phyloP scores from a whole-genome alignment of 1,140 invertebrate species.

The Trinorchestia longiramus region DNA sequence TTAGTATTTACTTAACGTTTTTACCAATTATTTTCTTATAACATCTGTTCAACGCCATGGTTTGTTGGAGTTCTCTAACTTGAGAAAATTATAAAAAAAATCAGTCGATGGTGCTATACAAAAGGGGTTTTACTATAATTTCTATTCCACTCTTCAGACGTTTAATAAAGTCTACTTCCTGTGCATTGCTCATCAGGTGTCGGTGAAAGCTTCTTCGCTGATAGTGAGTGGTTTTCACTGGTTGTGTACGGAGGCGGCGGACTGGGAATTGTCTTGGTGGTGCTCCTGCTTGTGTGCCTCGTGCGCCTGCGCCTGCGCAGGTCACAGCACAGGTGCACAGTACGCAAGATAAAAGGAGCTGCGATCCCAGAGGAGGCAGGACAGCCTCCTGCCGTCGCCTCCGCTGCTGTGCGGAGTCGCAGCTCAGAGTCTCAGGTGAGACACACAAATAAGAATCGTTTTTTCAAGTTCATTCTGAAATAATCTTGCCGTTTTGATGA shows the following conservation, averaged over 20 bases:
- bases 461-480: too few species aligned
- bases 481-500: too few species aligned
- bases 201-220: background rate
- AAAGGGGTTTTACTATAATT: too few species aligned
- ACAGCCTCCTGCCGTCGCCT: background rate
- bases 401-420: background rate
- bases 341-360: slow-evolving; percentile 26
- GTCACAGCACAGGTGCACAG: slow-evolving; percentile 50
- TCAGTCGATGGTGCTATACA: too few species aligned
- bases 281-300: slow-evolving; percentile 9
- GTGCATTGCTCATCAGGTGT: background rate
- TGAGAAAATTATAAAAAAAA: too few species aligned
- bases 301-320: slow-evolving; percentile 16
- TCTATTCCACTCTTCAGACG: too few species aligned
- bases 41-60: too few species aligned
- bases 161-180: background rate
- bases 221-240: slow-evolving; percentile 36
- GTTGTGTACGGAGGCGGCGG: slow-evolving; percentile 34
- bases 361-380: slow-evolving; percentile 19
- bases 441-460: background rate
- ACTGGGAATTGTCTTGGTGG: background rate
- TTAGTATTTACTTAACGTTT: too few species aligned
- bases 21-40: too few species aligned
- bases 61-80: too few species aligned
- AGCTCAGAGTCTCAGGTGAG: slow-evolving; percentile 32